Conservation (phyloP, 2,888 invertebrate species). For the Sicus ferrugineus region DNA sequence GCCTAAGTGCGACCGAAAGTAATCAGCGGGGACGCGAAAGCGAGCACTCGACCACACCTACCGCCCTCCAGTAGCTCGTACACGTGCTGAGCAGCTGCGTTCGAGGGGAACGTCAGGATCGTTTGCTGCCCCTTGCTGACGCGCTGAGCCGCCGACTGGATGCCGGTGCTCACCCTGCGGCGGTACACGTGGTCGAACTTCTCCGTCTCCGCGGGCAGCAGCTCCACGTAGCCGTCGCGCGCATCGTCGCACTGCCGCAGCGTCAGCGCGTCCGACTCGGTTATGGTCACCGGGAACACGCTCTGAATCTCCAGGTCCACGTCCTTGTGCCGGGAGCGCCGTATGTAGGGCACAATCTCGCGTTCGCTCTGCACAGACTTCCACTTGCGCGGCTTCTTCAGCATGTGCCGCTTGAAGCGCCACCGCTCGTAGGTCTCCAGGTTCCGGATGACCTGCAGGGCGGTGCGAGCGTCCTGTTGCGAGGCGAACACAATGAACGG, state of each 20-base stretch:
- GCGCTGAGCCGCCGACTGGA: conserved; percentile 69
- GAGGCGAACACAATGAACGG: conserved; percentile 77
- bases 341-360: conserved; percentile 69
- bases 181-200: conserved; percentile 69
- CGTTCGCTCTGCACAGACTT: conserved; percentile 71
- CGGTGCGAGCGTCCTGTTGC: conserved; percentile 61
- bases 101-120: conserved; percentile 72
- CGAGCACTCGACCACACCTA: conserved; percentile 31
- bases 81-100: conserved; percentile 75
- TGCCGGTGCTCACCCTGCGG: conserved; percentile 68
- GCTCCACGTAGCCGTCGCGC: conserved; percentile 75
- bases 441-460: conserved; percentile 67
- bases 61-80: conserved; percentile 64
- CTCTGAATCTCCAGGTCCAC: conserved; percentile 75
- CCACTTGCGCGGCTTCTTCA: conserved; percentile 70
- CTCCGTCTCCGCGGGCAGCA: conserved; percentile 67
- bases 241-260: conserved; percentile 68
- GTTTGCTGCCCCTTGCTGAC: conserved; percentile 72
- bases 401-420: conserved; percentile 68
- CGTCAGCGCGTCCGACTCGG: conserved; percentile 65
- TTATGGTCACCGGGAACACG: conserved; percentile 68
- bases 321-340: conserved; percentile 67
- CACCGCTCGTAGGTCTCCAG: conserved; percentile 66
- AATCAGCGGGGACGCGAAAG: neutral
- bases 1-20: conserved; percentile 46